Evolutionary conservation across 2,888 invertebrate species (phyloP), one percentile per base, ranked within the genome.

Genomic region (Conomelus anceps): DNA sequence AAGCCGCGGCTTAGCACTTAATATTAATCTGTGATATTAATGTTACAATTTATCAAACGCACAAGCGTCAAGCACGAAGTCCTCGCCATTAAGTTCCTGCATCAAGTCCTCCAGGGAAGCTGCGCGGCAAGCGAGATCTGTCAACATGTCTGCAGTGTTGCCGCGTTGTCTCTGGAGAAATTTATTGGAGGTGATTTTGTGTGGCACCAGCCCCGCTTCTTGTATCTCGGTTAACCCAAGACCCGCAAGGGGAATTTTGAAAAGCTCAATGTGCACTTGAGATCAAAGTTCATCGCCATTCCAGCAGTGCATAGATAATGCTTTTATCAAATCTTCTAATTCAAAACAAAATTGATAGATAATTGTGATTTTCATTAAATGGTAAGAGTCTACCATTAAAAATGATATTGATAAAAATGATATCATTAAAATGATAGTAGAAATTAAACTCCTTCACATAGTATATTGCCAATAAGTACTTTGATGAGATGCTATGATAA

Each of bases 141-240:
- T 63, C 63, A 63, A 63, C 63, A 63, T 63, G 63, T 63, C 63
- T 20, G n/a, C n/a, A n/a, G 34, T 63, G 6, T 63, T n/a, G 13
- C n/a, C 87, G 34, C 29, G 23, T 0, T 13, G 87, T 87, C 87
- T 87, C 87, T 87, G 34, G 87, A 87, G 87, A 87, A 87, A 87
- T 87, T 87, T 29, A 41, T 87, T 29, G 41, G 41, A 87, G 87
- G 87, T 41, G 87, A 87, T 41, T 87, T 41, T 87, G 63, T 63
- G 63, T 63, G 63, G n/a, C 63, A n/a, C 63, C n/a, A 9, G 11
- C 63, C 7, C n/a, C 34, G 11, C 34, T 34, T 34, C 34, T 34
- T 34, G 34, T 34, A 9, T 34, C 34, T 34, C n/a, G 63, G 63
- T 63, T 63, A n/a, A 63, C n/a, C 63, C 63, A 63, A 63, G 63